Conservation (phyloP, 2,113 vertebrate genomes). For the Pantherophis guttatus region DNA sequence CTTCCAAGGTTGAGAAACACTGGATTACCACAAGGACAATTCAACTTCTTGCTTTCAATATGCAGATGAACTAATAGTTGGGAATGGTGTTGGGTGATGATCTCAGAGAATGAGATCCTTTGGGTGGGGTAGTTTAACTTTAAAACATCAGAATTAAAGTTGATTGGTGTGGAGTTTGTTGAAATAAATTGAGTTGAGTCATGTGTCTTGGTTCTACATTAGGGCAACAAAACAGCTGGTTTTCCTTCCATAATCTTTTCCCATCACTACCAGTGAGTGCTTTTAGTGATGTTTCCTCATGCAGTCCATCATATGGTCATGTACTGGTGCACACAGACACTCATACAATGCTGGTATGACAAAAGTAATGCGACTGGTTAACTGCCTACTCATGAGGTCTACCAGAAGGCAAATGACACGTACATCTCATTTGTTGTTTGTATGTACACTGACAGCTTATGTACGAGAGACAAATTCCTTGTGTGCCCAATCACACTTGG, state of each 20-base stretch:
- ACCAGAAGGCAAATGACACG: background rate
- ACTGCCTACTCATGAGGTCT: background rate
- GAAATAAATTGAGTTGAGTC: background rate
- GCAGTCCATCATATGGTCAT: background rate
- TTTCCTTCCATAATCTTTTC: background rate
- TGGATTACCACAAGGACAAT: background rate
- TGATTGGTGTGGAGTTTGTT: background rate
- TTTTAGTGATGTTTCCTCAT: background rate
- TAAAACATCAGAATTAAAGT: background rate
- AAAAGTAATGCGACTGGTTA: background rate
- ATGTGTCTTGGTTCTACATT: background rate
- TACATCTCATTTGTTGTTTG: background rate
- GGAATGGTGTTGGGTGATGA: background rate
- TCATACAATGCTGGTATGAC: background rate
- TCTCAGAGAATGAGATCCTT: background rate
- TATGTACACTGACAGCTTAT: no score
- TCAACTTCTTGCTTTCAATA: background rate
- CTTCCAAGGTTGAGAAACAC: no score
- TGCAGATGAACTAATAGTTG: background rate
- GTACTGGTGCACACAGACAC: background rate
- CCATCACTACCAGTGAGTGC: background rate
- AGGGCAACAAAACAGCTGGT: background rate
- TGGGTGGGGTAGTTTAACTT: background rate
- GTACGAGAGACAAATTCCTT: no score
- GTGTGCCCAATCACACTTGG: no score